These are phyloP conservation scores for Coreius guichenoti DNA, from an alignment of 2,797 vertebrate genomes.

Conservation along the genomic window DNA sequence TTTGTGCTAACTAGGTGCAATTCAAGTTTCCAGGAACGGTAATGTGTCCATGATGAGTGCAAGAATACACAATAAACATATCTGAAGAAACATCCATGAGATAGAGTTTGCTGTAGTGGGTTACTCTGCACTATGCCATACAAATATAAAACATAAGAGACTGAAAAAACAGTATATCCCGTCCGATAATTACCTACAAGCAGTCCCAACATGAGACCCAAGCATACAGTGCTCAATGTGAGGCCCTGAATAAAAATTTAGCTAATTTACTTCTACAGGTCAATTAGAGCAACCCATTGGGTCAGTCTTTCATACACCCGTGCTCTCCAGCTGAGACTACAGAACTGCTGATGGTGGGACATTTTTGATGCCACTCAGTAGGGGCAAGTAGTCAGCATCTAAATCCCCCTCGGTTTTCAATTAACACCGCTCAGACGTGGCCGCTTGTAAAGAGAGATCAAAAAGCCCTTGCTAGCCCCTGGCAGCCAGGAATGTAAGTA, in stretches of 20 bases:
- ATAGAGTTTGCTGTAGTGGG: background rate
- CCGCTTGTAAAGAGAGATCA: constrained; percentile 64
- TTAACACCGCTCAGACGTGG: constrained; percentile 62
- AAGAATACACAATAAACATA: background rate
- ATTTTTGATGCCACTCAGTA: constrained; percentile 60
- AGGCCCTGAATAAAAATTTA: constrained; percentile 17
- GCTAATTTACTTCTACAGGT: constrained; percentile 45
- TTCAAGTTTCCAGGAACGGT: background rate
- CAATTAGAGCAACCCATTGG: constrained; percentile 34
- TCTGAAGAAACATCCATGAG: background rate
- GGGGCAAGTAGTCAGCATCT: constrained; percentile 59
- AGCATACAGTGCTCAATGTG: constrained; percentile 21
- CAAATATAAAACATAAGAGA: background rate
- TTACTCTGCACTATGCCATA: background rate
- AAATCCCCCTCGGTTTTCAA: constrained; percentile 66
- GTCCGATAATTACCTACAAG: background rate
- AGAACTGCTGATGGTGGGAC: constrained; percentile 57
- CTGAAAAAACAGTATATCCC: background rate
- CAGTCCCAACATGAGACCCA: background rate
- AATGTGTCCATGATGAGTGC: background rate
- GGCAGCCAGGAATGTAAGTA: constrained; percentile 65
- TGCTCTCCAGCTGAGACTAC: constrained; percentile 40
- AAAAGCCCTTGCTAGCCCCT: constrained; percentile 58
- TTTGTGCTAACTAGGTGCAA: background rate
- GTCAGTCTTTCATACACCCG: constrained; percentile 31